Conservation (phyloP, 2,888 invertebrate species). For the Argyra leucocephala region DNA sequence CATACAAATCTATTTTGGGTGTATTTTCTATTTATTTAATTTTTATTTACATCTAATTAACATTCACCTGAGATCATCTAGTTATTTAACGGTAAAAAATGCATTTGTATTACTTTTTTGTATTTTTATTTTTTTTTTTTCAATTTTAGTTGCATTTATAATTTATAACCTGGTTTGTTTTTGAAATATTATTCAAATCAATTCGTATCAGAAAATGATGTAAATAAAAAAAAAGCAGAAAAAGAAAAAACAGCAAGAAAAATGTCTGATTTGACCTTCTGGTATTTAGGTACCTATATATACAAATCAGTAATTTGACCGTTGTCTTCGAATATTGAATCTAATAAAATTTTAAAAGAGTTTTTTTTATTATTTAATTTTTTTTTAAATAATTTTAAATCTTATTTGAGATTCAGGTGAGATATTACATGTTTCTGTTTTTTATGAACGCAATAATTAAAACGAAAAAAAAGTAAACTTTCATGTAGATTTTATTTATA, state of each 20-base stretch:
- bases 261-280: background rate
- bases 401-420: background rate
- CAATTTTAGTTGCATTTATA: background rate
- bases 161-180: too few species aligned
- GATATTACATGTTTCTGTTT: background rate
- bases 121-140: background rate
- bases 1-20: background rate
- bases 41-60: background rate
- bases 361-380: background rate
- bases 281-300: background rate
- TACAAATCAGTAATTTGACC: too few species aligned
- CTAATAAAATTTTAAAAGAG: background rate
- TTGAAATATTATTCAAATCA: too few species aligned
- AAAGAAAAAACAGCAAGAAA: too few species aligned
- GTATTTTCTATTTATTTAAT: background rate
- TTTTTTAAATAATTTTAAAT: background rate
- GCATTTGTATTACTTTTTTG: background rate
- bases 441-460: too few species aligned
- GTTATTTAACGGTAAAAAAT: constrained; percentile 2
- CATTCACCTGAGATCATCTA: background rate
- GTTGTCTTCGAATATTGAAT: background rate
- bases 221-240: too few species aligned
- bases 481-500: too few species aligned
- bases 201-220: too few species aligned
- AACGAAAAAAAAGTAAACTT: too few species aligned